Evolutionary conservation across 2,888 invertebrate species (phyloP), one percentile per base, ranked within the genome.

Genomic region (Mythimna albipuncta): DNA sequence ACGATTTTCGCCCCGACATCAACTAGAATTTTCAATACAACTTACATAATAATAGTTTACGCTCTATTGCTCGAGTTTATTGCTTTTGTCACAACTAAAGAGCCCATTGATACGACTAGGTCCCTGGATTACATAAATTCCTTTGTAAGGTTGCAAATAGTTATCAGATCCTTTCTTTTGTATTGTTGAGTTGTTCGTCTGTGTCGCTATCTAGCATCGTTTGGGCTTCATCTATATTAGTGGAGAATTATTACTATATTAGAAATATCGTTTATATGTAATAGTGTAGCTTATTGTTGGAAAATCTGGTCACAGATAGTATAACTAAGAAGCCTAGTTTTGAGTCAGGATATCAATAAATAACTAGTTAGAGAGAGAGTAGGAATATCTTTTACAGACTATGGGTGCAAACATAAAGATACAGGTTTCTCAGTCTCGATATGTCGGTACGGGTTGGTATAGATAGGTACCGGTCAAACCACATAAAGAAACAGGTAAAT

Each of bases 61-160:
- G 69, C 58, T 72, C 69, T 69, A 59, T 72, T 79, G 72, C 72
- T 16, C 62, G 57, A 69, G 62, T 75, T 83, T 83, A 79, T 81
- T 79, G 67, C 75, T 81, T 82, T 75, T 69, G 74, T 74, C 74
- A 79, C 71, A 74, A 82, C 64, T 71, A 82, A 69, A 67, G 67
- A 64, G 47, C 50, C 69, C 52, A 57, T 57, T 72, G 69, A 59
- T 70, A 72, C 35, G 69, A 69, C 38, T 58, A 52, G 11, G 26
- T n/a, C 57, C 57, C 41, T 54, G 62, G 64, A 82, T 68, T 35
- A 82, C 54, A 78, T 55, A 62, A 58, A 70, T 69, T 72, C 71
- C 80, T 77, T 77, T 62, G 64, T 61, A 41, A 61, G 32, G 59
- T 52, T 64, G n/a, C 54, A 65, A 75, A 75, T 80, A 75, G 64